Conservation (phyloP, 2,888 invertebrate genomes). For the Melieria picta region DNA sequence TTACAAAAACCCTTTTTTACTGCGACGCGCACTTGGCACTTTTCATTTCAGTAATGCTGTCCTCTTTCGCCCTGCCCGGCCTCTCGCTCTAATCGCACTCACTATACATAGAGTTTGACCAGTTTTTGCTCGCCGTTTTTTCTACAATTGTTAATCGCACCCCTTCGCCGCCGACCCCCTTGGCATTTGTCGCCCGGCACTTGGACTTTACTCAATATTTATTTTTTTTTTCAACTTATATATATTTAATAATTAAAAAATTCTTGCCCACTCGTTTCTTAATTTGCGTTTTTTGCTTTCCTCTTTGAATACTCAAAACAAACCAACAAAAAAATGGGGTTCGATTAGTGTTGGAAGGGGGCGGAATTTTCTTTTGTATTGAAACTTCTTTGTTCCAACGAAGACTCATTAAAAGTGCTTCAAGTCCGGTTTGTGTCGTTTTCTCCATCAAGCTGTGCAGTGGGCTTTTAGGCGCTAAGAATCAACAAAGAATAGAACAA, state of each 20-base stretch:
- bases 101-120: neutral
- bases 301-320: too few species aligned
- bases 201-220: neutral
- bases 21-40: slow-evolving; percentile 28
- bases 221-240: neutral
- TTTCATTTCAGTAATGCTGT: slow-evolving; percentile 20
- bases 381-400: slow-evolving; percentile 22
- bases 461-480: neutral
- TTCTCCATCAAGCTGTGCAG: neutral
- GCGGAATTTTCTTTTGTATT: slow-evolving; percentile 12
- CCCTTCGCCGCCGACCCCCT: neutral
- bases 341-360: neutral
- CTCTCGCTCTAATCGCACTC: slow-evolving; percentile 5
- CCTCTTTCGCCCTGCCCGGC: slow-evolving; percentile 5
- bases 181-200: neutral
- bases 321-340: too few species aligned
- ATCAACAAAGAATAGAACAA: neutral
- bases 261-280: slow-evolving; percentile 19
- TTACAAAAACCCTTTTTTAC: slow-evolving; percentile 50
- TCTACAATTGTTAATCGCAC: neutral
- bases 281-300: neutral
- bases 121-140: neutral
- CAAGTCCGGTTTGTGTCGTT: slow-evolving; percentile 12
- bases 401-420: slow-evolving; percentile 37
- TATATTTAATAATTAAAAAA: slow-evolving; percentile 33